Evolutionary conservation across 1,140 invertebrate genomes (phyloP), one percentile per base, ranked within the genome.

Genomic region (Dendrolimus kikuchii): DNA sequence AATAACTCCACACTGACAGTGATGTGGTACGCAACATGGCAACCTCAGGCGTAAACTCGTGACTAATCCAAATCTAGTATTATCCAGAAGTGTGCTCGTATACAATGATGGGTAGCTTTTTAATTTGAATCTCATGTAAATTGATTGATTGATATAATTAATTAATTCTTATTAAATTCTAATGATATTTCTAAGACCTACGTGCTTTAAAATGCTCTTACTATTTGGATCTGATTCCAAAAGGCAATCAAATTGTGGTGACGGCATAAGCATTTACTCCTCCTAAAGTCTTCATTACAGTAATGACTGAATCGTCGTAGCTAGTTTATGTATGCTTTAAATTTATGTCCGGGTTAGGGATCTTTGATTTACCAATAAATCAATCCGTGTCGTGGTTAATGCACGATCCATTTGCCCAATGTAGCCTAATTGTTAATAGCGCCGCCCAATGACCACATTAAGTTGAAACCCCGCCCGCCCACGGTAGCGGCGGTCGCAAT

Each of bases 401-500:
- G 79, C 79, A 81, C 79, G 77, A 81, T 79, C 82, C 84, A 84
- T 86, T 84, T 72, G 76, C 77, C 71, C 69, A 74, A 77, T 81
- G 79, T 80, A 78, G 69, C 75, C 70, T 86, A 86, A 84, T 84
- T 84, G 79, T 78, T 74, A 73, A 80, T 77, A 81, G 79, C 79
- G 71, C 81, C 80, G 80, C 81, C 81, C 81, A 86, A 74, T 80
- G 68, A 68, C 63, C 79, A 73, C 81, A 78, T 84, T 84, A 80
- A 69, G 69, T 71, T 71, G 72, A 74, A 77, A 68, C 61, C 64
- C 68, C 38, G 63, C 46, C 53, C 65, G 59, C 74, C 63, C 68
- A 55, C 66, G 55, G 57, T 40, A 23, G 23, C 23, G 23, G 23
- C 23, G 43, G 42, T 48, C 57, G 36, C 57, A 51, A 43, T 46